phyloP scores from a whole-genome alignment of 1,140 invertebrate species.

The Cotesia chilonis region DNA sequence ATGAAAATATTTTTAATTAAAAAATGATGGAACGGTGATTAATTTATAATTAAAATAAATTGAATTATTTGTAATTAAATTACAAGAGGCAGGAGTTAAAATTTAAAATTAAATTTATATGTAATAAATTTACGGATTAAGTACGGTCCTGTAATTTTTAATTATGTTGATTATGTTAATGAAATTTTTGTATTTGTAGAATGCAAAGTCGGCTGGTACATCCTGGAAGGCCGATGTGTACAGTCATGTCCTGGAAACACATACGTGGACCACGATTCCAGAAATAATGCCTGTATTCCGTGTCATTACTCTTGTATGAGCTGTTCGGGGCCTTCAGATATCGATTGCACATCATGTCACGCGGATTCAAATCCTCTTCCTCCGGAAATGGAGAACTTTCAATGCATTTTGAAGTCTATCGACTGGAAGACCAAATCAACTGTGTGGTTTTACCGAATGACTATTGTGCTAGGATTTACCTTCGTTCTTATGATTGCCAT shows the following conservation, averaged over 20 bases:
- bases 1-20: too few relatives aligned
- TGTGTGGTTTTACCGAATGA: conserved; percentile 48
- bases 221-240: conserved; percentile 43
- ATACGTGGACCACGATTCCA: conserved; percentile 40
- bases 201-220: conserved; percentile 42
- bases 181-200: conserved; percentile 32
- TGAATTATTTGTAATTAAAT: too few relatives aligned
- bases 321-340: conserved; percentile 48
- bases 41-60: too few relatives aligned
- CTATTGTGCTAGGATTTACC: conserved; percentile 43
- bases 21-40: too few relatives aligned
- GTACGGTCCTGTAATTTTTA: not conserved
- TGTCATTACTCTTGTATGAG: conserved; percentile 51
- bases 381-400: conserved; percentile 25
- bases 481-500: conserved; percentile 30
- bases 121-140: too few relatives aligned
- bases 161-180: not conserved
- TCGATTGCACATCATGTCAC: conserved; percentile 49
- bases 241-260: conserved; percentile 44
- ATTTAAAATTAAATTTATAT: too few relatives aligned
- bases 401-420: conserved; percentile 45
- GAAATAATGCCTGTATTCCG: conserved; percentile 41
- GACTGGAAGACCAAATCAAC: conserved; percentile 47
- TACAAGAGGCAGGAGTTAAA: too few relatives aligned
- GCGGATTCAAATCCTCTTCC: conserved; percentile 40